Evolutionary conservation across 2,797 vertebrate species (phyloP).

Genomic region (Gymnocypris eckloni): DNA sequence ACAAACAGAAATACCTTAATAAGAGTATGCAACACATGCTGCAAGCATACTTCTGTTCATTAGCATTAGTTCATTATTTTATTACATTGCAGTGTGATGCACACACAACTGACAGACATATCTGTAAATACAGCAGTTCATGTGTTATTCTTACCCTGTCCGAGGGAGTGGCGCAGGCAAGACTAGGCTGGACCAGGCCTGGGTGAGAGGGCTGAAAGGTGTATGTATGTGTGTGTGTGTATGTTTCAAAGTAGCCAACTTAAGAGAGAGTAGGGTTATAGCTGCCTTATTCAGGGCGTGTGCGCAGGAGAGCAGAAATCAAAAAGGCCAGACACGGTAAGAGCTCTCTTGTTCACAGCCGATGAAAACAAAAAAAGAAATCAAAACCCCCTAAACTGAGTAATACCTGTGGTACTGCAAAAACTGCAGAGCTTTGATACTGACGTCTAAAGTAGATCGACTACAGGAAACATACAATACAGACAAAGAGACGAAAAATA

Average conservation of each 20-base stretch:
- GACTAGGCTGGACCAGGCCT: conserved; percentile 79
- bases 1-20: not conserved
- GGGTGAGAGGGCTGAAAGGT: conserved; percentile 83
- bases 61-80: not conserved
- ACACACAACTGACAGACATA: conserved; percentile 6
- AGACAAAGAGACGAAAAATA: conserved; percentile 59
- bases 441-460: conserved; percentile 72
- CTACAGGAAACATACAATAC: conserved; percentile 66
- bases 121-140: not conserved
- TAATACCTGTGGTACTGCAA: conserved; percentile 60
- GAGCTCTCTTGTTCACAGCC: conserved; percentile 79
- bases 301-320: conserved; percentile 65
- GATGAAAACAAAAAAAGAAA: conserved; percentile 63
- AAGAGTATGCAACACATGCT: not conserved
- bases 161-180: conserved; percentile 85
- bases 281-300: conserved; percentile 70
- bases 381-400: conserved; percentile 61
- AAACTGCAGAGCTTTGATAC: conserved; percentile 79
- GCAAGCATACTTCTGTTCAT: not conserved
- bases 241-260: conserved; percentile 65
- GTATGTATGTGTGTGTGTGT: conserved; percentile 68
- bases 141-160: conserved; percentile 79
- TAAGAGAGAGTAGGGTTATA: conserved; percentile 76
- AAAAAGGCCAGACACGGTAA: conserved; percentile 57
- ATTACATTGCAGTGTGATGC: not conserved